Percentiles rank a stretch among this genome's conserved stretches.
phyloP scores from a whole-genome alignment of 2,113 vertebrate genomes.

The Pavo muticus region DNA sequence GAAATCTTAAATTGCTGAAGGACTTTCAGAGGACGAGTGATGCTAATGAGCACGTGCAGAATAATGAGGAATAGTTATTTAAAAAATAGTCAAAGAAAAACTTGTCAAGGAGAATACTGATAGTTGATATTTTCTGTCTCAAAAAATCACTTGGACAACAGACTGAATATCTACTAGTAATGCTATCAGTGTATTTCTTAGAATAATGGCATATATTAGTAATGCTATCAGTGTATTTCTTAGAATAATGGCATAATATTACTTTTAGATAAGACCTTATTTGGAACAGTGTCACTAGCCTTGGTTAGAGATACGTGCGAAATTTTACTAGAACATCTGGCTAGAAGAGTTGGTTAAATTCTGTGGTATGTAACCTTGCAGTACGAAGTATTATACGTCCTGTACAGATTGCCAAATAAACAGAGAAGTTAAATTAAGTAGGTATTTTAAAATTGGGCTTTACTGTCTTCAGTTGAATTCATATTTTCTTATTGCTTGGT shows the following conservation, averaged over 20 bases:
- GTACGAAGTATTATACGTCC: not conserved
- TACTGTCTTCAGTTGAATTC: slow-evolving; percentile 34
- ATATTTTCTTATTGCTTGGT: not conserved
- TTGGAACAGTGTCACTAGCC: not conserved
- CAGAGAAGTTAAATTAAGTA: not conserved
- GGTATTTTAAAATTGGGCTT: slow-evolving; percentile 33
- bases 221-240: not conserved
- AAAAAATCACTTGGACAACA: slow-evolving; percentile 38
- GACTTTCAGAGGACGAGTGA: not conserved
- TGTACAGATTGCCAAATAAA: slow-evolving; percentile 1
- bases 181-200: not conserved
- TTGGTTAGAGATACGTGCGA: not conserved
- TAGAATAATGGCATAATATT: not conserved
- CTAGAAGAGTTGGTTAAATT: not conserved
- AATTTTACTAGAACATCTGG: not conserved
- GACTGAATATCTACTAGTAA: not conserved
- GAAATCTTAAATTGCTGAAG: slow-evolving; percentile 8
- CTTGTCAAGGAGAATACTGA: not conserved
- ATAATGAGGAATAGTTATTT: not conserved
- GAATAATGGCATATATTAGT: not conserved
- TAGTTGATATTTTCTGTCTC: not conserved
- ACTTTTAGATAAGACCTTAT: not conserved
- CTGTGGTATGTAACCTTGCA: not conserved
- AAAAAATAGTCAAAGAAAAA: not conserved
- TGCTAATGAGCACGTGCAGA: not conserved